Evolutionary conservation across 2,113 vertebrate genomes (phyloP).

Genomic region (Speoplatyrhinus poulsoni): DNA sequence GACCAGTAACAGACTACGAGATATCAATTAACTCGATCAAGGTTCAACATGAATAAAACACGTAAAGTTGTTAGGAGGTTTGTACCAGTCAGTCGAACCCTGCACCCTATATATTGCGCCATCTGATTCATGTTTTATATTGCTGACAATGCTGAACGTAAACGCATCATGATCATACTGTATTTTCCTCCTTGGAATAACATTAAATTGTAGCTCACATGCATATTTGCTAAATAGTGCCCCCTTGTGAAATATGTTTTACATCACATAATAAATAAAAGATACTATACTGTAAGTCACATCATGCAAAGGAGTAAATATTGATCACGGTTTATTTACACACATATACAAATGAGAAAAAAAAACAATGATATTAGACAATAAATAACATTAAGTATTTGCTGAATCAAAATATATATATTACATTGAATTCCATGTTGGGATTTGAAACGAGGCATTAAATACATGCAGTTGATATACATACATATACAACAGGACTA

Average conservation of each 20-base stretch:
- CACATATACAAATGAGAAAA: conserved; percentile 55
- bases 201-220: too few relatives aligned
- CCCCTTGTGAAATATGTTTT: too few relatives aligned
- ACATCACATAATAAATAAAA: too few relatives aligned
- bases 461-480: conserved; percentile 51
- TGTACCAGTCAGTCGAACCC: too few relatives aligned
- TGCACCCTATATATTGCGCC: too few relatives aligned
- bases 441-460: conserved; percentile 47
- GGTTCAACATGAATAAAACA: conserved; percentile 31
- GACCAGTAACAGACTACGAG: background rate
- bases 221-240: too few relatives aligned
- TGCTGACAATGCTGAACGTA: too few relatives aligned
- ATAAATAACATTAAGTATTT: conserved; percentile 46
- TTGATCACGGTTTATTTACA: conserved; percentile 73
- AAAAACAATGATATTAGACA: conserved; percentile 32
- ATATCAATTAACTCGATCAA: conserved; percentile 10
- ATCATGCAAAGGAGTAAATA: conserved; percentile 28
- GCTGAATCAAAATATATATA: conserved; percentile 17
- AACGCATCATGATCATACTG: too few relatives aligned
- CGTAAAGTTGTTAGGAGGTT: background rate
- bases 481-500: conserved; percentile 13
- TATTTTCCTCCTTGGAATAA: too few relatives aligned
- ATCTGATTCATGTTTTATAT: too few relatives aligned
- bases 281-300: too few relatives aligned
- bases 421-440: conserved; percentile 33